These are phyloP conservation scores for Neotoma lepida DNA, from an alignment of 2,113 vertebrate genomes.

Conservation along the genomic window DNA sequence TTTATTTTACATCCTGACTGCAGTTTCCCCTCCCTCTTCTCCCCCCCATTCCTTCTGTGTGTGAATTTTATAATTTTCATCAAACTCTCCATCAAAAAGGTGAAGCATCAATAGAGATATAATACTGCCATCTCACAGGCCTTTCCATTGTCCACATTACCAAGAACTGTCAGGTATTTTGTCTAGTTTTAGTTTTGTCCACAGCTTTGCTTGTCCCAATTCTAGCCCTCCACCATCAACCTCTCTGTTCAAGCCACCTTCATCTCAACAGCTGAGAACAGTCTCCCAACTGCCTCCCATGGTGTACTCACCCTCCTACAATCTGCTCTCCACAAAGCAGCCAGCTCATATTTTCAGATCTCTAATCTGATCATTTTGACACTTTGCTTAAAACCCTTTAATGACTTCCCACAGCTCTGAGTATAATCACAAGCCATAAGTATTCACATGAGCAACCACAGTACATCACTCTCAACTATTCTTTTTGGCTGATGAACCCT, in stretches of 20 bases:
- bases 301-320: background rate
- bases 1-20: background rate
- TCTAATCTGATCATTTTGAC: background rate
- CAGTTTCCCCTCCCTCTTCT: background rate
- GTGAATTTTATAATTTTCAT: background rate
- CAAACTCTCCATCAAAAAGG: background rate
- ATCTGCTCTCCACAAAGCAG: background rate
- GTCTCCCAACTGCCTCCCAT: background rate
- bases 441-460: too few relatives aligned
- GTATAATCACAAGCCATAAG: background rate
- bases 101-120: background rate
- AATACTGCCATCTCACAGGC: background rate
- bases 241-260: background rate
- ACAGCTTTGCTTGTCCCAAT: background rate
- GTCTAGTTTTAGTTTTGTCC: background rate
- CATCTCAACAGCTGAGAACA: background rate
- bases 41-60: background rate
- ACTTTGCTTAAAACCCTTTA: background rate
- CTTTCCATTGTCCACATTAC: background rate
- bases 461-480: rapidly evolving
- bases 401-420: background rate
- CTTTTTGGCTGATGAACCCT: too few relatives aligned
- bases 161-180: background rate
- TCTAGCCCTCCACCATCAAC: background rate
- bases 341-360: background rate